Conservation (phyloP, 2,888 invertebrate species). For the Trilocha varians region DNA sequence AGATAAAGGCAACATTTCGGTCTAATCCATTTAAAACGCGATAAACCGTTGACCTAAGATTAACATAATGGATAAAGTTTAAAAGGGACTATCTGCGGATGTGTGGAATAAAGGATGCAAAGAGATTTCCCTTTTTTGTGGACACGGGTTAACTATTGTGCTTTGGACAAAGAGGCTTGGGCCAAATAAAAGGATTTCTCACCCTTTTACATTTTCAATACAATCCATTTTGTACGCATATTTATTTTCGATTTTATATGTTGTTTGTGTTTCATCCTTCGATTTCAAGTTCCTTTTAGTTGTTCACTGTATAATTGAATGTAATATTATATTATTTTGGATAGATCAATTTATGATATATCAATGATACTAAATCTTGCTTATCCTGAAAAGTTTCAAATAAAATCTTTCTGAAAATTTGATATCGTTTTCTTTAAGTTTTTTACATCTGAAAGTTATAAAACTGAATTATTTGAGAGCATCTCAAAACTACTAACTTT, state of each 20-base stretch:
- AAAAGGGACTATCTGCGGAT: slow-evolving; percentile 52
- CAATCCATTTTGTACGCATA: slow-evolving; percentile 1
- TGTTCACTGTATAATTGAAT: too few relatives aligned
- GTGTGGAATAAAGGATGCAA: slow-evolving; percentile 41
- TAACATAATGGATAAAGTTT: slow-evolving; percentile 57
- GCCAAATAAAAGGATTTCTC: slow-evolving; percentile 28
- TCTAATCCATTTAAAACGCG: slow-evolving; percentile 48
- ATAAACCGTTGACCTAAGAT: slow-evolving; percentile 53
- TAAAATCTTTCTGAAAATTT: too few relatives aligned
- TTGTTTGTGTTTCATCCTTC: neutral
- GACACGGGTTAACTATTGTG: slow-evolving; percentile 49
- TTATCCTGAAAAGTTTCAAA: too few relatives aligned
- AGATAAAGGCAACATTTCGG: slow-evolving; percentile 37
- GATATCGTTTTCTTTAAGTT: too few relatives aligned
- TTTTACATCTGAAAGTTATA: too few relatives aligned
- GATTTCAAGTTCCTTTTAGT: too few relatives aligned
- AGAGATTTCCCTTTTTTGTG: slow-evolving; percentile 45
- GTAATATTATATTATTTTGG: too few relatives aligned
- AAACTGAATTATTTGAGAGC: too few relatives aligned
- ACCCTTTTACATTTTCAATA: slow-evolving; percentile 14
- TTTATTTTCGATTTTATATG: neutral
- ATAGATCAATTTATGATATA: too few relatives aligned
- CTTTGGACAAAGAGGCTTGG: slow-evolving; percentile 41
- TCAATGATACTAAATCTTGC: too few relatives aligned
- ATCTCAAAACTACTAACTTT: too few relatives aligned